Evolutionary conservation across 1,140 invertebrate species (phyloP), one percentile per base, ranked within the genome.

Genomic region (Polypedilum vanderplanki): DNA sequence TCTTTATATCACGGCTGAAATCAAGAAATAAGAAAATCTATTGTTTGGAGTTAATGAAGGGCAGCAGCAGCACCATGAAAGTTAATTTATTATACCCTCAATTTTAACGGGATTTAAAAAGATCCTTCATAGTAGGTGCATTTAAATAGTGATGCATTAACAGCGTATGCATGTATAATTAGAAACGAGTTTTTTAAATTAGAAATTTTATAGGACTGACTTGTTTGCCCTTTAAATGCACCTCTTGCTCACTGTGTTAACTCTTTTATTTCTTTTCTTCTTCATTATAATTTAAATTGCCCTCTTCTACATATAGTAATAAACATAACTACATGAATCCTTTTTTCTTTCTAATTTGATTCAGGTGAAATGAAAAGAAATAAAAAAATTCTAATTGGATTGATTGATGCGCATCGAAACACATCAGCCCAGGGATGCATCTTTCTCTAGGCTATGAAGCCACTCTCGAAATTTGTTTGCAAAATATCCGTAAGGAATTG

Each of bases 401-500:
- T 57, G 46, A 57, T 57, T 57, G 46, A n/a, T 57, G 46, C 46
- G 46, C 46, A 57, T 57, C 46, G 46, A 15, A 57, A n/a, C 12
- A 57, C 15, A 1, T 57, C 1, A 33, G 24, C 24, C 24, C 24
- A 33, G 24, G 24, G 24, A 33, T 33, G 24, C 24, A 33, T 33
- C n/a, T n/a, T 33, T 33, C 24, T 33, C 24, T 33, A 33, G 46
- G n/a, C n/a, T 57, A n/a, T 57, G 46, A 57, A 46, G 24, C 1
- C 24, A 33, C 24, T 57, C 12, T 57, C n/a, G n/a, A 57, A 57
- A 15, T n/a, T n/a, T 57, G 46, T 57, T 57, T 57, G 46, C 46
- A 57, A 57, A 57, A 57, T 57, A 57, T 57, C 46, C 46, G 46
- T 57, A 57, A 57, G 46, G 46, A 57, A 57, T 57, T 57, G 46